A percentile compares a stretch with the other conserved stretches of the same genome.
phyloP scores from a whole-genome alignment of 1,140 invertebrate genomes.

The Diachasmimorpha longicaudata region DNA sequence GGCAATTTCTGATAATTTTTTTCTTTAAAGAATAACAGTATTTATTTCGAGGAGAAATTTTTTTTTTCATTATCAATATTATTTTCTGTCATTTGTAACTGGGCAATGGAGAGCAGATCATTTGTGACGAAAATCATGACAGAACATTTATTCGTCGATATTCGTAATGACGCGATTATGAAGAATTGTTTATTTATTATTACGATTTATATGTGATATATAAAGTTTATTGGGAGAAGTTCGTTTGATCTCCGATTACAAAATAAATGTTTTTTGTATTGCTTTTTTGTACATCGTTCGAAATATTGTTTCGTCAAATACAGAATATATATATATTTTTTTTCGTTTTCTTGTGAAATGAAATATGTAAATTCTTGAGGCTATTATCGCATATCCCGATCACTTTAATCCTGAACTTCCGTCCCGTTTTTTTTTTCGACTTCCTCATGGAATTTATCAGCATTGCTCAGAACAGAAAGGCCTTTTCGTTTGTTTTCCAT shows the following conservation, averaged over 20 bases:
- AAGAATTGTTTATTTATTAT: background rate
- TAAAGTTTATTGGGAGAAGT: background rate
- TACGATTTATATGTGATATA: background rate
- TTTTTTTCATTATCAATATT: background rate
- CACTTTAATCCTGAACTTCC: background rate
- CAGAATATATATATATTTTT: background rate
- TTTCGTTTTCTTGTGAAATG: background rate
- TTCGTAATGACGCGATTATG: no score
- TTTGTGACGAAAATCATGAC: no score
- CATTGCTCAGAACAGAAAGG: background rate
- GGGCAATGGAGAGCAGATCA: background rate
- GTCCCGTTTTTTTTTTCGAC: background rate
- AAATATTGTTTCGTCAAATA: conserved; percentile 14
- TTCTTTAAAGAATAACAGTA: background rate
- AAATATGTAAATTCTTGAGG: background rate
- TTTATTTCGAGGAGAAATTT: background rate
- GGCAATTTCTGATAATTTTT: background rate
- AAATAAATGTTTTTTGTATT: conserved; percentile 5
- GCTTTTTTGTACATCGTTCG: conserved; percentile 7
- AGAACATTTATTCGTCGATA: no score
- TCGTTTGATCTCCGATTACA: background rate
- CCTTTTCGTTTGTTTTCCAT: background rate
- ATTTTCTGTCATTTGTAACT: background rate
- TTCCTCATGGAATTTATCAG: background rate
- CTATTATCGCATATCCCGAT: background rate